Evolutionary conservation across 2,888 invertebrate species (phyloP).

Genomic region (Oscheius sp.): DNA sequence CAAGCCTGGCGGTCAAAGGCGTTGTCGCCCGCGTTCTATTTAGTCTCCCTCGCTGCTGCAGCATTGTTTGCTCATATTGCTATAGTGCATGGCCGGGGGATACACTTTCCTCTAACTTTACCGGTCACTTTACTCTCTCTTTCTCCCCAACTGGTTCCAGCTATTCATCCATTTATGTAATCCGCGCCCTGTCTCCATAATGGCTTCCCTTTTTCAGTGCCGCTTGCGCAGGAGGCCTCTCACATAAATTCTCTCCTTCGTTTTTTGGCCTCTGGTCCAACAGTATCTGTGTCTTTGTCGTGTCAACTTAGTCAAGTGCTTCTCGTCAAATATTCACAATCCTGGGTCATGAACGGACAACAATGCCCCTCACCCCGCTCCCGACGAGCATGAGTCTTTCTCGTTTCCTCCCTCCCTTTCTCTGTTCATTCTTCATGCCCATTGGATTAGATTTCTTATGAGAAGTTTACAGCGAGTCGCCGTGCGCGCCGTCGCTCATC

Average conservation of each 20-base stretch:
- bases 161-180: constrained; percentile 32
- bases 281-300: neutral
- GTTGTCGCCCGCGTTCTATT: constrained; percentile 28
- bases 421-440: constrained; percentile 7
- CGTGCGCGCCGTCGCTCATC: constrained; percentile 38
- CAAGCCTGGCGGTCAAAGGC: neutral
- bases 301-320: constrained; percentile 6
- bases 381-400: neutral
- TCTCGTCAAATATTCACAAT: constrained; percentile 6
- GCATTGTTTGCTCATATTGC: constrained; percentile 39
- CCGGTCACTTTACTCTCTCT: neutral
- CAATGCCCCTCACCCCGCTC: neutral
- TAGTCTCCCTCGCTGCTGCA: constrained; percentile 27
- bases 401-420: constrained; percentile 9
- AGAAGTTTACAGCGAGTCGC: constrained; percentile 39
- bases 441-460: constrained; percentile 33
- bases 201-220: constrained; percentile 10
- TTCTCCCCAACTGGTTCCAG: neutral
- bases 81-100: constrained; percentile 30
- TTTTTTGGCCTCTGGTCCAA: neutral
- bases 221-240: constrained; percentile 7
- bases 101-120: neutral
- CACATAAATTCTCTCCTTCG: constrained; percentile 26
- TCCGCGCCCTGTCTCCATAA: constrained; percentile 30
- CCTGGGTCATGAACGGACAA: neutral